These are phyloP conservation scores for Coelopa pilipes DNA, from an alignment of 2,888 invertebrate species.

Conservation along the genomic window DNA sequence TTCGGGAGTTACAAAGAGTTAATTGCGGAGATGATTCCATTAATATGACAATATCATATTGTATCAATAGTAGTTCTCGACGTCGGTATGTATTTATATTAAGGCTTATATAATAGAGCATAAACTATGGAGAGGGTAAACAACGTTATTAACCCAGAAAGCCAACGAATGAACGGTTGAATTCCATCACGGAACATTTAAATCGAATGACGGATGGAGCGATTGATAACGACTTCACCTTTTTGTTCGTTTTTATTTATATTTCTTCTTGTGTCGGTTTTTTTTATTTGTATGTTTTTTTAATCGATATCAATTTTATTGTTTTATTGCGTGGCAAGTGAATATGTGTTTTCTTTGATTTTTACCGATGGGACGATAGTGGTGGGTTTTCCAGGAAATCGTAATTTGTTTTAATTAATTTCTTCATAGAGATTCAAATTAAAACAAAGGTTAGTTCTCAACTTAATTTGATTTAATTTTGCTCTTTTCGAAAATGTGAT, in stretches of 20 bases:
- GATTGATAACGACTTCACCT: constrained; percentile 17
- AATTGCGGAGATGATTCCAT: too few relatives aligned
- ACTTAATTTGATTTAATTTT: too few relatives aligned
- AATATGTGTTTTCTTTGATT: constrained; percentile 27
- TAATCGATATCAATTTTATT: constrained; percentile 21
- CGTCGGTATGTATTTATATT: too few relatives aligned
- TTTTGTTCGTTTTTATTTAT: constrained; percentile 12
- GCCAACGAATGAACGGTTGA: too few relatives aligned
- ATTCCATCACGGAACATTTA: constrained; percentile 6
- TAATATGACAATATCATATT: too few relatives aligned
- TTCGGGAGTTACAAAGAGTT: too few relatives aligned
- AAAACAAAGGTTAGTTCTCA: too few relatives aligned
- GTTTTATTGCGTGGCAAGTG: constrained; percentile 34
- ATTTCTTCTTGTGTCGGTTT: neutral
- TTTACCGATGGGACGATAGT: constrained; percentile 16
- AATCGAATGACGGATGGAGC: constrained; percentile 14
- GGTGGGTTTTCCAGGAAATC: constrained; percentile 1
- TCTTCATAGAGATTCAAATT: neutral
- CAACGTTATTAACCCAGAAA: too few relatives aligned
- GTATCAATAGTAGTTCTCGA: too few relatives aligned
- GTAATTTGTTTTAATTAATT: constrained; percentile 14
- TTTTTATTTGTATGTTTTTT: constrained; percentile 2
- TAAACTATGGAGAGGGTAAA: too few relatives aligned
- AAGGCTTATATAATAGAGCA: too few relatives aligned
- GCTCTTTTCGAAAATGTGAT: too few relatives aligned